Percentiles rank a stretch among this genome's conserved stretches.
Conservation (phyloP, 35 echinoderm and acorn worm genomes). For the Lytechinus variegatus region DNA sequence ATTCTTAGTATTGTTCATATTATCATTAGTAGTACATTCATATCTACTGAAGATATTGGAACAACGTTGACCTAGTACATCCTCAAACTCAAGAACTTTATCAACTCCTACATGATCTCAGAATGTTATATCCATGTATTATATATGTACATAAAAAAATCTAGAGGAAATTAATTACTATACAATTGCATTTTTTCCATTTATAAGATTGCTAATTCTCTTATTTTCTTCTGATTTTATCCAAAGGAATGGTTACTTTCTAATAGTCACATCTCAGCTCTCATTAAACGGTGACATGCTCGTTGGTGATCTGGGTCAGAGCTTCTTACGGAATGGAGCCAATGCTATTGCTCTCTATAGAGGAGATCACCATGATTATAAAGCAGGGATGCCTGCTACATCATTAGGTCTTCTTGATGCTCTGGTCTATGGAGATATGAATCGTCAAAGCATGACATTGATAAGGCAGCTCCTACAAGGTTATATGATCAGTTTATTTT, state of each 20-base stretch:
- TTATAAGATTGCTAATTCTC: background rate
- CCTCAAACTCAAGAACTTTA: background rate
- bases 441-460: slow-evolving; percentile 43
- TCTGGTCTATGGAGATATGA: slow-evolving; percentile 67
- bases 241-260: background rate
- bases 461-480: slow-evolving; percentile 25
- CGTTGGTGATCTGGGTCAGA: background rate
- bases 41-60: background rate
- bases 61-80: background rate
- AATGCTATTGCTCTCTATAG: slow-evolving; percentile 84
- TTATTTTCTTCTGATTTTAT: background rate
- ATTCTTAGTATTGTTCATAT: no score
- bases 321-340: slow-evolving; percentile 57
- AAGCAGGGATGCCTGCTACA: slow-evolving; percentile 55
- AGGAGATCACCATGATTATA: slow-evolving; percentile 51
- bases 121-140: no score
- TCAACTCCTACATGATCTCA: background rate
- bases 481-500: background rate
- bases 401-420: slow-evolving; percentile 70
- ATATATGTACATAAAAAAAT: no score
- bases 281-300: background rate
- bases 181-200: no score
- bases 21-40: background rate
- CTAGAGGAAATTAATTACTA: no score
- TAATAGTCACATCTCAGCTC: background rate